A percentile compares a stretch with the other conserved stretches of the same genome.
phyloP scores from a whole-genome alignment of 1,140 invertebrate genomes.

The Drosophila arizonae region DNA sequence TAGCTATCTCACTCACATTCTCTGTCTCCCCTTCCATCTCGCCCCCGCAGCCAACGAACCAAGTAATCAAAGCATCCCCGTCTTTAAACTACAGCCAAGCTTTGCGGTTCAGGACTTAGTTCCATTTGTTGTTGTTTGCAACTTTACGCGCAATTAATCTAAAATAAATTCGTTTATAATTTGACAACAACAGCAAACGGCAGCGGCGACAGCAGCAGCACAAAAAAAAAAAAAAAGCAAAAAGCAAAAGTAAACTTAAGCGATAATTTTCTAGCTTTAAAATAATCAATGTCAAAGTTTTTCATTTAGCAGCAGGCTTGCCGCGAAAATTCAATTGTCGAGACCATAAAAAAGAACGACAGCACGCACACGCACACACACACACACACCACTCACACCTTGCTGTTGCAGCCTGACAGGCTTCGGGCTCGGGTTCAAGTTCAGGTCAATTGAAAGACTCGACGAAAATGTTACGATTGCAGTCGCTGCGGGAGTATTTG shows the following conservation, averaged over 20 bases:
- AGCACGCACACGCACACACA: slow-evolving; percentile 5
- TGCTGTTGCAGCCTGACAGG: slow-evolving; percentile 38
- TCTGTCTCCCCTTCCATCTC: too few relatives aligned
- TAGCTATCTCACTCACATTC: too few relatives aligned
- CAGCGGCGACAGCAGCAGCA: slow-evolving; percentile 19
- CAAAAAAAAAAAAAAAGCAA: slow-evolving; percentile 13
- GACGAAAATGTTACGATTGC: slow-evolving; percentile 28
- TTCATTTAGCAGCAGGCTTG: slow-evolving; percentile 2
- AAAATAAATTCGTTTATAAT: slow-evolving; percentile 83
- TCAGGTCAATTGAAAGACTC: slow-evolving; percentile 69
- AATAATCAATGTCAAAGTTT: slow-evolving; percentile 66
- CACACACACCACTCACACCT: slow-evolving; percentile 26
- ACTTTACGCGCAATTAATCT: slow-evolving; percentile 82
- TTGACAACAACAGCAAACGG: slow-evolving; percentile 61
- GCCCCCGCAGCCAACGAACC: neutral
- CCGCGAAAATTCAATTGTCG: slow-evolving; percentile 67
- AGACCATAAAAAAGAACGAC: slow-evolving; percentile 41
- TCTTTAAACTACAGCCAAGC: slow-evolving; percentile 8
- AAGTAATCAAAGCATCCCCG: slow-evolving; percentile 30
- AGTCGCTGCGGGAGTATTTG: slow-evolving; percentile 43
- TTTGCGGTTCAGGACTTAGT: slow-evolving; percentile 37
- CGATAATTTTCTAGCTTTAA: slow-evolving; percentile 49
- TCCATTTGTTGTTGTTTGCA: slow-evolving; percentile 63
- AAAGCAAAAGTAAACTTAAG: slow-evolving; percentile 19
- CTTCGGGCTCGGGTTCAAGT: slow-evolving; percentile 41